Conservation (phyloP, 2,113 vertebrate genomes). For the Caranx melampygus region DNA sequence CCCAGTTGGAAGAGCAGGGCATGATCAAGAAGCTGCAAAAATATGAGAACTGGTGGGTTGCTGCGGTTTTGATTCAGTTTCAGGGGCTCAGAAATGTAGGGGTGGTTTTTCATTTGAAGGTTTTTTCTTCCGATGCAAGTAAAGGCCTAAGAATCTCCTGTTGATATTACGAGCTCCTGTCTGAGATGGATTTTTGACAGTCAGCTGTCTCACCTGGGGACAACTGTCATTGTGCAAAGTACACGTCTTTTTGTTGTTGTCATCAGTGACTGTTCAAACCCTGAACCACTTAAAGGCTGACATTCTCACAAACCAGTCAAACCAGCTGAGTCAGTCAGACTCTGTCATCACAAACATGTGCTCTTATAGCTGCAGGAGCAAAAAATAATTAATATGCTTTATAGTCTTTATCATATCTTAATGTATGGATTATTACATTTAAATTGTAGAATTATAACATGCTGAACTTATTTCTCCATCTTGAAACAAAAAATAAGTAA, state of each 20-base stretch:
- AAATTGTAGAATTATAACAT: too few relatives aligned
- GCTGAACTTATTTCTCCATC: too few relatives aligned
- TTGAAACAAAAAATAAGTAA: too few relatives aligned
- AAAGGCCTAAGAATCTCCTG: too few relatives aligned
- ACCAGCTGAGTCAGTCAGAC: neutral
- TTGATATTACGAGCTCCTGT: too few relatives aligned
- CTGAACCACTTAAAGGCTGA: neutral
- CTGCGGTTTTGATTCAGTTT: neutral
- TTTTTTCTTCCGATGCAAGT: too few relatives aligned
- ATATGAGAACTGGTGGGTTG: conserved; percentile 93
- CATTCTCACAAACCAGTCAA: conserved; percentile 27
- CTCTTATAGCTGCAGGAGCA: too few relatives aligned
- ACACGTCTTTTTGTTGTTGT: neutral
- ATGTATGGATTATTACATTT: too few relatives aligned
- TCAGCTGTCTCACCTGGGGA: neutral
- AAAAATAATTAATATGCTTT: too few relatives aligned
- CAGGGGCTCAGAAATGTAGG: neutral
- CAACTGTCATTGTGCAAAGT: too few relatives aligned
- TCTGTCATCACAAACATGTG: neutral
- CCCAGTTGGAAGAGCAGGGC: conserved; percentile 88
- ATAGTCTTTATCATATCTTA: too few relatives aligned
- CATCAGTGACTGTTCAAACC: conserved; percentile 8
- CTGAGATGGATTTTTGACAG: neutral
- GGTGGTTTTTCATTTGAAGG: too few relatives aligned
- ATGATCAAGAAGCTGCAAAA: conserved; percentile 90